Conservation (phyloP, 2,797 vertebrate genomes). For the Cygnus olor region DNA sequence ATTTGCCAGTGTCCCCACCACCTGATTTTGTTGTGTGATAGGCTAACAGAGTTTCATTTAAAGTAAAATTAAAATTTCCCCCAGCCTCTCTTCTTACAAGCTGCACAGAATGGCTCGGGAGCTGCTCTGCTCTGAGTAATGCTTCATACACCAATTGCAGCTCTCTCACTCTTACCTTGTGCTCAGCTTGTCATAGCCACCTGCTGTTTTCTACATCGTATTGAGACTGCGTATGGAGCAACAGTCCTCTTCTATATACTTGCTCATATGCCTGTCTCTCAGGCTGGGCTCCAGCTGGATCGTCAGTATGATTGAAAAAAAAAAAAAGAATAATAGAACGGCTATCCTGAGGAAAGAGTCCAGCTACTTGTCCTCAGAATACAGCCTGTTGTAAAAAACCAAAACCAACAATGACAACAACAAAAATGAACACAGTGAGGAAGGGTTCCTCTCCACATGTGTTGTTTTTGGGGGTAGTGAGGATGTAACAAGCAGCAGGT, state of each 20-base stretch:
- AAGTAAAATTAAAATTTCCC: background rate
- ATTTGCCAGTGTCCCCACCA: background rate
- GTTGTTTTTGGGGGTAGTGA: background rate
- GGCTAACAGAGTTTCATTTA: background rate
- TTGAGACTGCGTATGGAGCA: background rate
- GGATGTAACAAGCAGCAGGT: background rate
- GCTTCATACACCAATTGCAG: background rate
- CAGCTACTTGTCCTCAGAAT: background rate
- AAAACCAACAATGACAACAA: background rate
- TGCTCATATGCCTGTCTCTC: background rate
- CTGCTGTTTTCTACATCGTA: background rate
- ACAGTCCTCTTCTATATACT: background rate
- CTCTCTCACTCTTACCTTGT: background rate
- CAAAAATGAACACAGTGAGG: background rate
- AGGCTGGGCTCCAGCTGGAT: background rate
- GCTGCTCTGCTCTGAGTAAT: background rate
- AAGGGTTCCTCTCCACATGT: rapidly evolving
- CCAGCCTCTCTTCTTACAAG: background rate
- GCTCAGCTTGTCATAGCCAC: background rate
- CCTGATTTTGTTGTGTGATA: background rate
- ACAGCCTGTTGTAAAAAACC: background rate
- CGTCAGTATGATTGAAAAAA: background rate
- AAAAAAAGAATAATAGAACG: background rate
- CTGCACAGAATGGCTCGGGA: background rate
- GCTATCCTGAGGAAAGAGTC: background rate